A percentile compares a stretch with the other conserved stretches of the same genome.
These are phyloP conservation scores for Podarcis siculus DNA, from an alignment of 2,797 vertebrate species.

Conservation along the genomic window DNA sequence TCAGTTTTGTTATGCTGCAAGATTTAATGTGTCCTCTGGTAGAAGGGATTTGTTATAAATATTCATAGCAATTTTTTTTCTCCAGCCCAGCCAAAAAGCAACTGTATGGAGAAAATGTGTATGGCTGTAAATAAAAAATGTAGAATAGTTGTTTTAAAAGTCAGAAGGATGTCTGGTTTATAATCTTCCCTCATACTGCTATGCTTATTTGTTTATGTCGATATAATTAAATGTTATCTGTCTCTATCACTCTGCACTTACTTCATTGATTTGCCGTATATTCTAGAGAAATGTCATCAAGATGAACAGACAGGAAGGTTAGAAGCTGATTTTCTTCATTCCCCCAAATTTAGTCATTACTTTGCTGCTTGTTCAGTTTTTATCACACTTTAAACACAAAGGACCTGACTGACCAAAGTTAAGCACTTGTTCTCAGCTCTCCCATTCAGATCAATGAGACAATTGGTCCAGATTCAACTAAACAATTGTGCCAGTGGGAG, in stretches of 20 bases:
- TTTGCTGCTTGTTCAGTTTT: background rate
- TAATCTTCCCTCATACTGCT: constrained; percentile 33
- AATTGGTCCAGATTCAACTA: background rate
- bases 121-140: constrained; percentile 36
- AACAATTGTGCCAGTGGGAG: too few relatives aligned
- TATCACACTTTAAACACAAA: background rate
- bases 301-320: constrained; percentile 39
- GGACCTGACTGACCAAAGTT: background rate
- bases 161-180: constrained; percentile 47
- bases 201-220: constrained; percentile 37
- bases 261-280: constrained; percentile 14
- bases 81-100: constrained; percentile 61
- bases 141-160: constrained; percentile 31
- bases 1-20: constrained; percentile 83
- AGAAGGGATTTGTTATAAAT: constrained; percentile 81
- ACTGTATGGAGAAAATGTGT: constrained; percentile 54
- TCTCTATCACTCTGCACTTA: background rate
- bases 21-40: constrained; percentile 84
- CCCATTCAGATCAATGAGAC: too few relatives aligned
- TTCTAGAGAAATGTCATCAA: constrained; percentile 44
- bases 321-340: constrained; percentile 27
- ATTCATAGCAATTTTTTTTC: constrained; percentile 77
- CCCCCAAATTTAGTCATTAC: background rate
- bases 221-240: constrained; percentile 35
- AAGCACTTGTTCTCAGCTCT: background rate